phyloP scores from a whole-genome alignment of 2,113 vertebrate genomes.

The Platycercus adscitus region DNA sequence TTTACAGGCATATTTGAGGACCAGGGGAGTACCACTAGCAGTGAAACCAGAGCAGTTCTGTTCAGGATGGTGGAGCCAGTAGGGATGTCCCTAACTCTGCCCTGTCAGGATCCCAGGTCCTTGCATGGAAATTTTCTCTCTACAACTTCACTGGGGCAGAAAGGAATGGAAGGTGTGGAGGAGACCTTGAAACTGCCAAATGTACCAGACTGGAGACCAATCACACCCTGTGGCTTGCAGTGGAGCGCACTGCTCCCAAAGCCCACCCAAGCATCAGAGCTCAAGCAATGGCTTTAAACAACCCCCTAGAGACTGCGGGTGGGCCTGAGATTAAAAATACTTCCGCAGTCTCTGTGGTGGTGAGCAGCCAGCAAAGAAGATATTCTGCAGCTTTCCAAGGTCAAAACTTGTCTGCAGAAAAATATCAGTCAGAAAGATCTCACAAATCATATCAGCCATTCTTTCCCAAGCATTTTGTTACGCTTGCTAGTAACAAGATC shows the following conservation, averaged over 20 bases:
- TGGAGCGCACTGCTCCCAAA: accelerated
- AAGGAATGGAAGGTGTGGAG: background rate
- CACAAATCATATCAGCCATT: accelerated
- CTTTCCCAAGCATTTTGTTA: background rate
- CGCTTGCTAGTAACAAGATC: background rate
- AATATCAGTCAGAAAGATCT: background rate
- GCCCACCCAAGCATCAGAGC: background rate
- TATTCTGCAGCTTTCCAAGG: background rate
- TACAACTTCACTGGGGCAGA: background rate
- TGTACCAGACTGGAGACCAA: background rate
- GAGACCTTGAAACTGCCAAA: background rate
- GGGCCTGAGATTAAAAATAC: background rate
- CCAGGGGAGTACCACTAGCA: background rate
- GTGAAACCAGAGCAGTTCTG: background rate
- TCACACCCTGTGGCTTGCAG: background rate
- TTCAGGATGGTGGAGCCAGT: background rate
- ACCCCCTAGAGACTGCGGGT: accelerated
- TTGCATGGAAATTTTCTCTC: background rate
- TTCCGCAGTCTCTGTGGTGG: background rate
- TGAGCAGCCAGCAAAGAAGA: background rate
- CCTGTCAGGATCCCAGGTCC: background rate
- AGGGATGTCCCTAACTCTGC: background rate
- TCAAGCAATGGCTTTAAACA: background rate
- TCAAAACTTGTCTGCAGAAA: background rate
- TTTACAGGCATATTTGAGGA: background rate